Percentiles rank a stretch among this genome's conserved stretches.
These are phyloP conservation scores for Aplidium turbinatum DNA, from an alignment of 23 tunicate species.

Conservation along the genomic window DNA sequence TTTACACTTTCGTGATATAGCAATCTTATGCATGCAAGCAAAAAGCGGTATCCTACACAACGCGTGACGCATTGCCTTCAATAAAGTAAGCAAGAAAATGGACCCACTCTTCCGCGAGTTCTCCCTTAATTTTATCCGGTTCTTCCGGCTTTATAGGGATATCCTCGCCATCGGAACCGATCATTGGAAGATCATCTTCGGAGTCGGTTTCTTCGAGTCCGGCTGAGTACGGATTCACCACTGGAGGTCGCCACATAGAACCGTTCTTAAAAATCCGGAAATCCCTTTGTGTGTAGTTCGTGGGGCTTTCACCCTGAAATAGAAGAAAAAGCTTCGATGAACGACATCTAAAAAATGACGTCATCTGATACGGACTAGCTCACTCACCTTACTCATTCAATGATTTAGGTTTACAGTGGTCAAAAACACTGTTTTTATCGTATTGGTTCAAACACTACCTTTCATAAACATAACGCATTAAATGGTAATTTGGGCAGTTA, in stretches of 20 bases:
- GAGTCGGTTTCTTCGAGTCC: constrained; percentile 73
- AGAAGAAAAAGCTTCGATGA: neutral
- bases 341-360: neutral
- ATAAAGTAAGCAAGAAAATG: no score
- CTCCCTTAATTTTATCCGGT: constrained; percentile 61
- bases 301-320: constrained; percentile 80
- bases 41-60: no score
- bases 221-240: constrained; percentile 66
- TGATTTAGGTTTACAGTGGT: no score
- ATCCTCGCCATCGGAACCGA: constrained; percentile 13
- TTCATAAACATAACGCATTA: no score
- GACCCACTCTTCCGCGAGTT: constrained; percentile 80
- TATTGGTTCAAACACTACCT: no score
- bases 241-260: constrained; percentile 89
- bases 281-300: constrained; percentile 62
- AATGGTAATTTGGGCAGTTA: no score
- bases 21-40: no score
- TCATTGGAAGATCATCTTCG: constrained; percentile 63
- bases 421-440: no score
- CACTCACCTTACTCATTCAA: no score
- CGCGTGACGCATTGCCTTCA: no score
- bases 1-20: no score
- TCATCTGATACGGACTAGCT: neutral
- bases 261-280: constrained; percentile 82
- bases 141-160: constrained; percentile 27